These are phyloP conservation scores for Leptopilina drosophilae DNA, from an alignment of 2,888 invertebrate genomes.

Conservation along the genomic window DNA sequence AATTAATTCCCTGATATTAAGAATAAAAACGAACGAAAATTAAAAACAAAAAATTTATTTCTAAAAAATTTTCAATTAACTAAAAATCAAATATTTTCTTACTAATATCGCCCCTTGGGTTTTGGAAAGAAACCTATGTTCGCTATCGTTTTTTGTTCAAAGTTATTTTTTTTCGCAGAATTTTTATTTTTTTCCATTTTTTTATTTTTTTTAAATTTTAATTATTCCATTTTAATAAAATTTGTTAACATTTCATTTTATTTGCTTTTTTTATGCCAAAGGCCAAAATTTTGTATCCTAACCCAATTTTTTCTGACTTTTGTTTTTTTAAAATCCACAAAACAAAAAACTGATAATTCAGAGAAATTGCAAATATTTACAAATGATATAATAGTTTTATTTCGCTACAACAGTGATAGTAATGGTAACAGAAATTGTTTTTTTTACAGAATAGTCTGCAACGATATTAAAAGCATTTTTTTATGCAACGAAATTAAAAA, in stretches of 20 bases:
- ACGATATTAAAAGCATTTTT: constrained; percentile 16
- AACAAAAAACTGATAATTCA: no score
- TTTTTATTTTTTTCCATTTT: background rate
- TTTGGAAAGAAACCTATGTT: constrained; percentile 14
- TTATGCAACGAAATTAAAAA: constrained; percentile 42
- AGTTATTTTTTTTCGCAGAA: background rate
- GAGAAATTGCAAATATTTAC: constrained; percentile 48
- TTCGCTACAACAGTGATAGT: constrained; percentile 62
- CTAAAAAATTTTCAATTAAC: background rate
- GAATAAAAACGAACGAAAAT: background rate
- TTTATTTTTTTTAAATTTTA: background rate
- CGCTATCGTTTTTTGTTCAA: background rate
- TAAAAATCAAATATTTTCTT: constrained; percentile 13
- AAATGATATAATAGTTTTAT: constrained; percentile 66
- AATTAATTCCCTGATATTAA: no score
- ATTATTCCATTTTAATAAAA: background rate
- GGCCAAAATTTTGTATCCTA: no score
- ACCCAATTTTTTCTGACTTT: background rate
- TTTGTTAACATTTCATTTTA: background rate
- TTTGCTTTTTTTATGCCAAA: no score
- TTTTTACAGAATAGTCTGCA: constrained; percentile 13
- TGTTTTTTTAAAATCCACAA: background rate
- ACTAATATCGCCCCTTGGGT: constrained; percentile 14
- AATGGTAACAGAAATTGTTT: constrained; percentile 61
- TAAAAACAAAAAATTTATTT: background rate